phyloP scores from a whole-genome alignment of 2,797 vertebrate species.

The Myiothlypis chrysogaster region DNA sequence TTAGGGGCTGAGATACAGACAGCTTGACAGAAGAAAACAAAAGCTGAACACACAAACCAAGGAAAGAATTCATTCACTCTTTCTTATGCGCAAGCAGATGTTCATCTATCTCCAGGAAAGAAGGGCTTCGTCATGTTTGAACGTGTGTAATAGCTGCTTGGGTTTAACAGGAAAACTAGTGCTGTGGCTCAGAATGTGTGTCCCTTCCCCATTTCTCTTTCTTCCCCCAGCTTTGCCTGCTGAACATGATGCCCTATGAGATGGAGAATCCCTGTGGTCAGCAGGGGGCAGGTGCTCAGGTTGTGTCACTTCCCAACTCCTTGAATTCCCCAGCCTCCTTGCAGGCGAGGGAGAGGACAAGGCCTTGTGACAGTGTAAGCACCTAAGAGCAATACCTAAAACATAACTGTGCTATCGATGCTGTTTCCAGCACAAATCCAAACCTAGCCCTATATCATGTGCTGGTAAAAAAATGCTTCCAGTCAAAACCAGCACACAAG shows the following conservation, averaged over 20 bases:
- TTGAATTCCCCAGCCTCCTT: not conserved
- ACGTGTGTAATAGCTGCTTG: not conserved
- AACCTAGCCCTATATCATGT: not conserved
- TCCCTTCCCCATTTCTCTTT: not conserved
- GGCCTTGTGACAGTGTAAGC: not conserved
- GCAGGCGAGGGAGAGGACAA: not conserved
- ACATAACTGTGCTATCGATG: fast-evolving
- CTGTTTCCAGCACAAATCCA: not conserved
- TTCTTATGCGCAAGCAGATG: not conserved
- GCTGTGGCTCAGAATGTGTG: not conserved
- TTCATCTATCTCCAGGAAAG: not conserved
- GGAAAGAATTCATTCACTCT: not conserved
- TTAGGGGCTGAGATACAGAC: not conserved
- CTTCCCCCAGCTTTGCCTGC: not conserved
- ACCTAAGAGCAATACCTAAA: not conserved
- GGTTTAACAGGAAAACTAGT: not conserved
- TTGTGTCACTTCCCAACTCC: not conserved
- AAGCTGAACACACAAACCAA: not conserved
- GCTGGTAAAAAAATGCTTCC: not conserved
- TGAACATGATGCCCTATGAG: not conserved
- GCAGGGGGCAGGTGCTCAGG: not conserved
- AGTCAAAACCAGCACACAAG: not conserved
- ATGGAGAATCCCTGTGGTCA: not conserved
- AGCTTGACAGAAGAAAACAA: not conserved
- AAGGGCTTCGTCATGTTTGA: fast-evolving